Conservation (phyloP, 2,113 vertebrate species). For the Carassius gibelio region DNA sequence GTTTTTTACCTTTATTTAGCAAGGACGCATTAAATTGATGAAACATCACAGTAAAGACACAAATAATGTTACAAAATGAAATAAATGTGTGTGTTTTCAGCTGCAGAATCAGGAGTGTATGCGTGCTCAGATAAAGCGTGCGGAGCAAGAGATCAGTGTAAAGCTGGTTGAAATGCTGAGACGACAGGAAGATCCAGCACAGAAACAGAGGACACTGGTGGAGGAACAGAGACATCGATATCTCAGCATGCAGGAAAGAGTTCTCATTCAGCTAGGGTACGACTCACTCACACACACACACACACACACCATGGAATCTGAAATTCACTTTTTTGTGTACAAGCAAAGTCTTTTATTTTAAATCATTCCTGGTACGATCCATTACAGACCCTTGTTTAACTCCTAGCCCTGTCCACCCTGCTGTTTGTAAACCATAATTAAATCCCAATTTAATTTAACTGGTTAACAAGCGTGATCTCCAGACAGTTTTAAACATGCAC, state of each 20-base stretch:
- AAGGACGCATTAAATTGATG: not conserved
- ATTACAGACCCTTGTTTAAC: not conserved
- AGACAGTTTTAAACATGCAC: slow-evolving; percentile 44
- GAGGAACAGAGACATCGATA: slow-evolving; percentile 94
- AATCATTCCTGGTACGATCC: not conserved
- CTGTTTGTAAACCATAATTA: slow-evolving; percentile 60
- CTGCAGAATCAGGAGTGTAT: slow-evolving; percentile 94
- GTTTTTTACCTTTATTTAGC: not conserved
- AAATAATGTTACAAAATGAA: not conserved
- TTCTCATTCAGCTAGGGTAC: slow-evolving; percentile 85
- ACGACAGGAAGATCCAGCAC: slow-evolving; percentile 86
- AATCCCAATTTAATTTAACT: slow-evolving; percentile 60
- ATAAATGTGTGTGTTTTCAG: slow-evolving; percentile 69
- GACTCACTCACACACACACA: slow-evolving; percentile 41
- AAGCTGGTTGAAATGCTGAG: slow-evolving; percentile 84
- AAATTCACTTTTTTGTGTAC: not conserved
- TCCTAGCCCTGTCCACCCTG: slow-evolving; percentile 46
- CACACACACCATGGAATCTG: not conserved
- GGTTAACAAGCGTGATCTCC: slow-evolving; percentile 61
- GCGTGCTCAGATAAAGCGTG: slow-evolving; percentile 88
- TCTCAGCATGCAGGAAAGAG: slow-evolving; percentile 84
- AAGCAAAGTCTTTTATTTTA: not conserved
- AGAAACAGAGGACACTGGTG: slow-evolving; percentile 87
- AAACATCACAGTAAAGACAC: not conserved
- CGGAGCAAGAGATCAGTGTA: slow-evolving; percentile 87